These are phyloP conservation scores for Pterocles gutturalis DNA, from an alignment of 2,113 vertebrate genomes.

Conservation along the genomic window DNA sequence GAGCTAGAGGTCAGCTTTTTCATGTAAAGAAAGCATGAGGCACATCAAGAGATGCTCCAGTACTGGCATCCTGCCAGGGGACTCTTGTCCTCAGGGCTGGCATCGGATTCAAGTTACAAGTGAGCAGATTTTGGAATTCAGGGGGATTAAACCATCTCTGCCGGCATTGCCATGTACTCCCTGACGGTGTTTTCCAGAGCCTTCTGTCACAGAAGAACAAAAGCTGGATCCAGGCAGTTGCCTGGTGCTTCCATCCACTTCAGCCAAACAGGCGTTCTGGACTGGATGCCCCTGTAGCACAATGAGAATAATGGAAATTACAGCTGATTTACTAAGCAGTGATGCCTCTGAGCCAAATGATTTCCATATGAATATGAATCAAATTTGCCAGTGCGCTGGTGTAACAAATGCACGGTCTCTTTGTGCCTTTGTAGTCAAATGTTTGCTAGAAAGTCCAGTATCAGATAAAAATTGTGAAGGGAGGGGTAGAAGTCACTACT, in stretches of 20 bases:
- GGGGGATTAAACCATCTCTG: neutral
- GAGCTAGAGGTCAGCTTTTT: neutral
- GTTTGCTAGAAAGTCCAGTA: neutral
- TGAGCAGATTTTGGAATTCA: neutral
- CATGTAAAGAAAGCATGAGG: accelerated
- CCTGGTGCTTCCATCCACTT: slow-evolving; percentile 8
- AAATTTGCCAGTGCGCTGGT: neutral
- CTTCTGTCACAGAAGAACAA: slow-evolving; percentile 40
- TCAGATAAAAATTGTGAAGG: neutral
- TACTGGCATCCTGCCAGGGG: neutral
- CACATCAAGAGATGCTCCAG: neutral
- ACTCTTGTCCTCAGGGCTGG: neutral
- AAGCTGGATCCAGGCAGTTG: slow-evolving; percentile 39
- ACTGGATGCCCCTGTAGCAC: slow-evolving; percentile 21
- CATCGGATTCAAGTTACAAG: neutral
- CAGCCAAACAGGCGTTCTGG: slow-evolving; percentile 39
- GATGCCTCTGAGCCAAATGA: slow-evolving; percentile 28
- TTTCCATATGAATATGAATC: slow-evolving; percentile 51
- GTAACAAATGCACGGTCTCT: neutral
- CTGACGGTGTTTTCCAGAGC: slow-evolving; percentile 24
- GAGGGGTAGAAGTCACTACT: neutral
- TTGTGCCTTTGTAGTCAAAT: neutral
- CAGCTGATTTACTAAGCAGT: slow-evolving; percentile 46
- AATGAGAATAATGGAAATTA: slow-evolving; percentile 48
- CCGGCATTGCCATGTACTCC: neutral